Percentiles rank a stretch among this genome's conserved stretches.
phyloP scores from a whole-genome alignment of 2,113 vertebrate species.

The Gasterosteus nipponicus region DNA sequence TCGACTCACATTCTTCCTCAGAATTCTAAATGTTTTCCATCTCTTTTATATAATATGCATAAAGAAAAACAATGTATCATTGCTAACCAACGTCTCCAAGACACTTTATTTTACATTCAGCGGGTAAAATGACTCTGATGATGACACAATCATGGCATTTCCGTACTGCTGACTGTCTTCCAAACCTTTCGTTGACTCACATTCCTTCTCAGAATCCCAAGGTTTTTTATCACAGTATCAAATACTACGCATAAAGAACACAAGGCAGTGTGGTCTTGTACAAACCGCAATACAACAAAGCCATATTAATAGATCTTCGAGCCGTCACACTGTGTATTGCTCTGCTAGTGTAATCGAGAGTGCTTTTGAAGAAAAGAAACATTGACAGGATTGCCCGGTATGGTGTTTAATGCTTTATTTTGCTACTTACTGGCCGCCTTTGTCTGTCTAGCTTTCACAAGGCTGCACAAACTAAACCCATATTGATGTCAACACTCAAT shows the following conservation, averaged over 20 bases:
- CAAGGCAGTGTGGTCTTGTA: slow-evolving; percentile 7
- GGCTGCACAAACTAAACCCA: neutral
- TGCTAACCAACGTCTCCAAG: neutral
- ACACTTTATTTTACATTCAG: slow-evolving; percentile 35
- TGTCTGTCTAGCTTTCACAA: slow-evolving; percentile 18
- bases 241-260: neutral
- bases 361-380: slow-evolving; percentile 22
- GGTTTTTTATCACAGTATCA: slow-evolving; percentile 13
- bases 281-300: slow-evolving; percentile 20
- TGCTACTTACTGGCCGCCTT: neutral
- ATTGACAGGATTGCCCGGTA: slow-evolving; percentile 15
- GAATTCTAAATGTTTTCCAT: too few species aligned
- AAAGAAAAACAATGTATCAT: neutral
- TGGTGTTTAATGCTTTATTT: slow-evolving; percentile 32
- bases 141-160: slow-evolving; percentile 34
- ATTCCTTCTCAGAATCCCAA: slow-evolving; percentile 7
- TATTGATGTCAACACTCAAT: slow-evolving; percentile 27
- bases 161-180: slow-evolving; percentile 10
- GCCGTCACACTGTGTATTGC: slow-evolving; percentile 11
- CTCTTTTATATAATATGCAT: too few species aligned
- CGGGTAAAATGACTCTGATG: slow-evolving; percentile 22
- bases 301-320: slow-evolving; percentile 22
- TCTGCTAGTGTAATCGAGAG: slow-evolving; percentile 13
- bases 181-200: slow-evolving; percentile 2
- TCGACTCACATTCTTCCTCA: too few species aligned